phyloP scores from a whole-genome alignment of 2,797 vertebrate genomes.

The Helostoma temminkii region DNA sequence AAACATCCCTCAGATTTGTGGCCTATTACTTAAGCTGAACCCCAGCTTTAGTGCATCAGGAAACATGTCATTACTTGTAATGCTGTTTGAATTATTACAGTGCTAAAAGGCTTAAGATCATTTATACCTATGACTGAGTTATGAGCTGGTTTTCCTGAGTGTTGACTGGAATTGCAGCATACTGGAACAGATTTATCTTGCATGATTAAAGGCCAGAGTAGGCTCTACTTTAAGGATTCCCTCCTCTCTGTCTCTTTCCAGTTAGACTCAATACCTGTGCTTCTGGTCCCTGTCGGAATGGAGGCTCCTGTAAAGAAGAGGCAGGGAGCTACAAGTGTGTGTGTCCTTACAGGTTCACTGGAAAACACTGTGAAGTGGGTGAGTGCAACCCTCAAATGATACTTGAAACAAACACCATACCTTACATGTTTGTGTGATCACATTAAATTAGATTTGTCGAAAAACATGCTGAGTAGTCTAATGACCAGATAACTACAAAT shows the following conservation, averaged over 20 bases:
- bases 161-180: slow-evolving; percentile 42
- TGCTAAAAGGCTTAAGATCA: slow-evolving; percentile 63
- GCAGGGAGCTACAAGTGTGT: slow-evolving; percentile 90
- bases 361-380: slow-evolving; percentile 98
- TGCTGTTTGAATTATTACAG: slow-evolving; percentile 64
- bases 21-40: slow-evolving; percentile 33
- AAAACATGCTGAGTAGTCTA: background rate
- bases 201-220: slow-evolving; percentile 41
- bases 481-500: background rate
- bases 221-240: slow-evolving; percentile 53
- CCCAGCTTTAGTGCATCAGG: slow-evolving; percentile 49
- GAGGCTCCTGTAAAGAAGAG: slow-evolving; percentile 93
- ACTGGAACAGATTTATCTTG: slow-evolving; percentile 58
- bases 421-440: background rate
- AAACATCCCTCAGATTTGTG: slow-evolving; percentile 29
- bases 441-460: background rate
- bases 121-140: slow-evolving; percentile 57
- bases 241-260: slow-evolving; percentile 75
- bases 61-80: slow-evolving; percentile 58
- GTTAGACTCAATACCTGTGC: slow-evolving; percentile 94
- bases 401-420: background rate
- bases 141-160: slow-evolving; percentile 54
- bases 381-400: slow-evolving; percentile 52
- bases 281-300: slow-evolving; percentile 91
- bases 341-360: slow-evolving; percentile 95